Percentiles rank a stretch among this genome's conserved stretches.
These are phyloP conservation scores for Urocitellus parryii DNA, from an alignment of 2,113 vertebrate genomes.

Conservation along the genomic window DNA sequence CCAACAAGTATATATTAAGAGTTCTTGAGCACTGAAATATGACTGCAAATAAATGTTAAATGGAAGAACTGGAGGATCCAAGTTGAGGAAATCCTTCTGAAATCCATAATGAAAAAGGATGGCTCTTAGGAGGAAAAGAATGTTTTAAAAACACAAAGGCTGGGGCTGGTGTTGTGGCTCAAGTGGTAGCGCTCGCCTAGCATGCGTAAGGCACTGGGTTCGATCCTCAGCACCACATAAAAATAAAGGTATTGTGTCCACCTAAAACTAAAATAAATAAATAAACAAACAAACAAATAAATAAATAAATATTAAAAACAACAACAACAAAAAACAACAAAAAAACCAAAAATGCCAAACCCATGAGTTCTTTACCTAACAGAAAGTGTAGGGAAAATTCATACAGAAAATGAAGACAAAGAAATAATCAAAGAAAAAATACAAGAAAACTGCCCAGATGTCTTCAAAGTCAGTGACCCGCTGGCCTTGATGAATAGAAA, in stretches of 20 bases:
- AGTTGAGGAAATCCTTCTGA: slow-evolving; percentile 19
- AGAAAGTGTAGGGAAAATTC: not conserved
- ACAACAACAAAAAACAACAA: too few relatives aligned
- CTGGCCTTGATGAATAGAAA: not conserved
- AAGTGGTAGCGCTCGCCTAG: too few relatives aligned
- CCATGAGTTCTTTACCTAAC: not conserved
- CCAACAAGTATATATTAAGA: not conserved
- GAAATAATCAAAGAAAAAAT: not conserved
- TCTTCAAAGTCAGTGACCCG: not conserved
- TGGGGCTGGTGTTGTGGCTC: too few relatives aligned
- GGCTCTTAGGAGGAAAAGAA: not conserved
- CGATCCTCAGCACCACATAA: too few relatives aligned
- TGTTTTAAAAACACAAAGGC: not conserved
- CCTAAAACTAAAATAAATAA: too few relatives aligned
- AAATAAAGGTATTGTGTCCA: too few relatives aligned
- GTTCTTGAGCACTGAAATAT: not conserved
- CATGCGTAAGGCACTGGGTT: too few relatives aligned
- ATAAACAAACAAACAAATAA: too few relatives aligned
- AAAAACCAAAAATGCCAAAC: not conserved
- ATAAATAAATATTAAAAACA: too few relatives aligned
- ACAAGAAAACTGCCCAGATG: not conserved
- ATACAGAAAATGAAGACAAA: not conserved
- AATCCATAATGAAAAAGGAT: not conserved
- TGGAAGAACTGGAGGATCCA: not conserved
- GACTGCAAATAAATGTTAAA: not conserved